Evolutionary conservation across 2,797 vertebrate species (phyloP).

Genomic region (Odontamblyopus lacepedii): DNA sequence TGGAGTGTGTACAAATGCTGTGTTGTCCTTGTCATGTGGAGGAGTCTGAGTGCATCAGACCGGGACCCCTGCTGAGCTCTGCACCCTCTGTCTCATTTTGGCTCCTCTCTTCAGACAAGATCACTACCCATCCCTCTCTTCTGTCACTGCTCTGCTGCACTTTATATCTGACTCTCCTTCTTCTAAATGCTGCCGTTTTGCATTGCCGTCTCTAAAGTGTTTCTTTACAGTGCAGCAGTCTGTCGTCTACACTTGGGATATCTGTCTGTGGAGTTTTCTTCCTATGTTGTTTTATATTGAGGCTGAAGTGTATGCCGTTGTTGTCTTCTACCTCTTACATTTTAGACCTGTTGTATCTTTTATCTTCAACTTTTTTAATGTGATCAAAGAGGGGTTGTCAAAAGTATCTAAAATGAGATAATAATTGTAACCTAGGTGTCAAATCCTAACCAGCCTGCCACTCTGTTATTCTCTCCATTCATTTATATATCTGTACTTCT

Average conservation of each 20-base stretch:
- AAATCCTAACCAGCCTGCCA: too few species aligned
- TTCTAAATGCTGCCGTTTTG: conserved; percentile 31
- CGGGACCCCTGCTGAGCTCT: conserved; percentile 53
- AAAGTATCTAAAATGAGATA: too few species aligned
- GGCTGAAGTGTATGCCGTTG: conserved; percentile 13
- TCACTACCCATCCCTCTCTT: conserved; percentile 16
- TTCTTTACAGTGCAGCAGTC: conserved; percentile 37
- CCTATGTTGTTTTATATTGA: conserved; percentile 36
- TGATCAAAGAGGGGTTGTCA: neutral
- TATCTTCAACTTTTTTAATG: neutral
- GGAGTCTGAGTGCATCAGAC: conserved; percentile 37
- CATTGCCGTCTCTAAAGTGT: conserved; percentile 44
- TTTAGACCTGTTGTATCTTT: neutral
- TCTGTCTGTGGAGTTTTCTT: conserved; percentile 48
- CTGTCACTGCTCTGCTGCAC: conserved; percentile 47
- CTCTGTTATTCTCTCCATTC: too few species aligned
- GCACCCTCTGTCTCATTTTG: conserved; percentile 37
- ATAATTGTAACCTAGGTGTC: too few species aligned
- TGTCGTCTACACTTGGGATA: conserved; percentile 47
- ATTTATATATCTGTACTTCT: too few species aligned
- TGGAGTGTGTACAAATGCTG: conserved; percentile 43
- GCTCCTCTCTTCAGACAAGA: conserved; percentile 25
- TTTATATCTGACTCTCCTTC: conserved; percentile 48
- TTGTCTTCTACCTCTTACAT: neutral
- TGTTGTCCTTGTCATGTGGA: conserved; percentile 60